phyloP scores from a whole-genome alignment of 1,140 invertebrate genomes.

The Himalopsyche phryganea region DNA sequence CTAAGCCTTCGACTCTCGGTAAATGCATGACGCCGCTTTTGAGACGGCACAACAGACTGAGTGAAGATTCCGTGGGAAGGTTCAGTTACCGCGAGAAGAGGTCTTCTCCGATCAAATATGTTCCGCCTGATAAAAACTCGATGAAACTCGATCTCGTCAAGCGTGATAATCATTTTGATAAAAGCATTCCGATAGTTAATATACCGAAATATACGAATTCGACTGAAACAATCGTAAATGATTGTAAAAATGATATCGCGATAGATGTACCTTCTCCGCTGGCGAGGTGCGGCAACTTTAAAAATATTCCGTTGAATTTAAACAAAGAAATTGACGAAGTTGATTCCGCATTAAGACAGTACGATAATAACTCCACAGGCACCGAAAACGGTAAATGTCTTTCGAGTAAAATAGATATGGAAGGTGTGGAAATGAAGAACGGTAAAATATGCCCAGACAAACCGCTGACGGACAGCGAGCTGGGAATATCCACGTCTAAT shows the following conservation, averaged over 20 bases:
- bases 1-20: conserved; percentile 43
- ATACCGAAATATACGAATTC: not conserved
- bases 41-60: conserved; percentile 37
- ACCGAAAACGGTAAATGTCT: too few species aligned
- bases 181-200: conserved; percentile 9
- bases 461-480: conserved; percentile 34
- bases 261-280: conserved; percentile 18
- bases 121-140: conserved; percentile 18
- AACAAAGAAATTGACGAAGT: not conserved
- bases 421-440: not conserved
- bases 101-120: conserved; percentile 24
- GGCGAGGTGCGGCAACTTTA: conserved; percentile 28
- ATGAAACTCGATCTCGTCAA: conserved; percentile 36
- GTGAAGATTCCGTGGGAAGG: conserved; percentile 40
- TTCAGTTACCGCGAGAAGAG: conserved; percentile 45
- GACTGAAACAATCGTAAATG: not conserved
- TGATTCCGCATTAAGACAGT: not conserved
- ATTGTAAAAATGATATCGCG: not conserved
- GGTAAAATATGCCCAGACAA: too few species aligned
- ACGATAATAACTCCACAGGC: too few species aligned
- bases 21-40: conserved; percentile 51
- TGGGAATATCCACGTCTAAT: conserved; percentile 45
- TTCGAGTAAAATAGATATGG: too few species aligned
- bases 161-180: conserved; percentile 24
- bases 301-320: conserved; percentile 28